phyloP scores from a whole-genome alignment of 1,140 invertebrate species.

The Mizuhopecten yessoensis region DNA sequence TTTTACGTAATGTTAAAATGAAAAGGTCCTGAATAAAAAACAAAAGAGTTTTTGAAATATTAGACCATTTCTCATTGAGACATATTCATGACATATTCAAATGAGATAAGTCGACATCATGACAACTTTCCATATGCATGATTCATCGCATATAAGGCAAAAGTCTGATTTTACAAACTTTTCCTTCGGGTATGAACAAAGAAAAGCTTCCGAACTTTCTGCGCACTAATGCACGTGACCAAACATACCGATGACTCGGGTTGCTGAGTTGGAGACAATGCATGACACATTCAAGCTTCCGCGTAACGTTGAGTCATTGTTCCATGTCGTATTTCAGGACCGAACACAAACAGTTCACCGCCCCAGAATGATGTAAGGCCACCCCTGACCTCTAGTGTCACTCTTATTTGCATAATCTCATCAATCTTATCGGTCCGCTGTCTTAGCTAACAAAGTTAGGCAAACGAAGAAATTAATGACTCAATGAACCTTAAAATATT shows the following conservation, averaged over 20 bases:
- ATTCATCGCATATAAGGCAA: background rate
- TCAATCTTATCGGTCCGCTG: slow-evolving; percentile 32
- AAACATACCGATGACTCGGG: slow-evolving; percentile 32
- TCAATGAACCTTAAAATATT: slow-evolving; percentile 40
- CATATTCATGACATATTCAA: background rate
- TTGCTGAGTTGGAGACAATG: slow-evolving; percentile 10
- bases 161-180: slow-evolving; percentile 21
- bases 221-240: background rate
- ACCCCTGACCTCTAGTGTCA: slow-evolving; percentile 36
- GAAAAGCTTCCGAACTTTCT: slow-evolving; percentile 21
- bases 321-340: slow-evolving; percentile 37
- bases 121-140: background rate
- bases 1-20: background rate
- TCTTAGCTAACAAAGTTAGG: slow-evolving; percentile 38
- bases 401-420: slow-evolving; percentile 39
- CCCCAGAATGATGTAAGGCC: slow-evolving; percentile 36
- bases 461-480: slow-evolving; percentile 39
- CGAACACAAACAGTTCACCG: slow-evolving; percentile 37
- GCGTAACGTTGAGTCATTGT: slow-evolving; percentile 37
- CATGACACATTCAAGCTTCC: slow-evolving; percentile 32
- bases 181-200: slow-evolving; percentile 33
- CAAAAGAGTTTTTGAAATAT: background rate
- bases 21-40: background rate
- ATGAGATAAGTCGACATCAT: background rate
- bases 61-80: background rate